These are phyloP conservation scores for Myiozetetes cayanensis DNA, from an alignment of 2,113 vertebrate genomes.

Conservation along the genomic window DNA sequence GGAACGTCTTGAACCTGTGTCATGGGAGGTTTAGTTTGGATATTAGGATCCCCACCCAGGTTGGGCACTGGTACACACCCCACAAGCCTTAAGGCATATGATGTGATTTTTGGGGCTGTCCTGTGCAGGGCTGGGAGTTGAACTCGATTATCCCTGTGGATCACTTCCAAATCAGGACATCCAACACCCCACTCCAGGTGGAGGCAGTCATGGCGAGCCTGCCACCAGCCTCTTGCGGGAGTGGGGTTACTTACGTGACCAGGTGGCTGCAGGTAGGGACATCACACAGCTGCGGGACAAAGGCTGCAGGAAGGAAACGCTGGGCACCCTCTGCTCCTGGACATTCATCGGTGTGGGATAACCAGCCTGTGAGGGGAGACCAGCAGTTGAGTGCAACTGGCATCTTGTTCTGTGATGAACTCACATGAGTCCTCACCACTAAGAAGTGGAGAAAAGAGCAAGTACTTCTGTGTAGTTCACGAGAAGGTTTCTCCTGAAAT, in stretches of 20 bases:
- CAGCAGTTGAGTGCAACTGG: rapidly evolving
- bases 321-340: neutral
- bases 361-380: neutral
- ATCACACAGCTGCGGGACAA: rapidly evolving
- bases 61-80: rapidly evolving
- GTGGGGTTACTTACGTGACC: neutral
- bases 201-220: neutral
- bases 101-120: neutral
- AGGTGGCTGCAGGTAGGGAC: rapidly evolving
- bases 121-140: too few relatives aligned
- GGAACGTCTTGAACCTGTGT: neutral
- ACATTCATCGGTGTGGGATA: rapidly evolving
- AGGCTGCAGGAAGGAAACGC: rapidly evolving
- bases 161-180: neutral
- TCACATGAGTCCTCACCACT: rapidly evolving
- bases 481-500: neutral
- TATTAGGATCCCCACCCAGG: neutral
- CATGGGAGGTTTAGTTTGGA: rapidly evolving
- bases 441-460: neutral
- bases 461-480: neutral
- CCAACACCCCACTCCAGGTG: neutral
- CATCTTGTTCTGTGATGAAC: neutral
- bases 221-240: rapidly evolving
- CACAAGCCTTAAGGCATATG: neutral
- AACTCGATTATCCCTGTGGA: neutral